Evolutionary conservation across 1,140 invertebrate genomes (phyloP), one percentile per base, ranked within the genome.

Genomic region (Megalonaias nervosa): DNA sequence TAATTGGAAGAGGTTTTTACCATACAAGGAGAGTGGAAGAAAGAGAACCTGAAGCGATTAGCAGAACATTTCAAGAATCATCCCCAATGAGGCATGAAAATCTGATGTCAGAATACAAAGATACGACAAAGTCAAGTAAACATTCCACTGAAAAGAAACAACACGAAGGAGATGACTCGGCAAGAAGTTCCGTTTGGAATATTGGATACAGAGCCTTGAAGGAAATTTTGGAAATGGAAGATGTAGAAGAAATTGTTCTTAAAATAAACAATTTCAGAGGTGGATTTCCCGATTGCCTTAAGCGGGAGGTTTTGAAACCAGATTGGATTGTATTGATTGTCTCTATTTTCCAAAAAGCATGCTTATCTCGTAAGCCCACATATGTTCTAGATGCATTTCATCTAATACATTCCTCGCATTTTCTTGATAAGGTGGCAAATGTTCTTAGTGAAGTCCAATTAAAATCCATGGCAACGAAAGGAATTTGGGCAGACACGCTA

Each of bases 191-290:
- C 38, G 38, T 48, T 48, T 11, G 38, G 4, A 48, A 48, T 9
- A 48, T 48, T 48, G 38, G 38, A 48, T 48, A 48, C 38, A 48
- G 9, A 48, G 38, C 38, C 38, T 48, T 48, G 38, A 48, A 48
- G 38, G 38, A 48, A 6, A 48, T 48, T 48, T 48, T 48, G 9
- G 38, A 48, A 48, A 48, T 48, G 64, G 74, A 73, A 21, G 64
- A 74, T 66, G 17, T 31, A 13, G 71, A 70, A 65, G 65, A 60
- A 48, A n/a, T 80, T 57, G 56, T 80, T 38, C 62, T 81, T 38
- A 48, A 77, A 58, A 17, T 81, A 15, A 60, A 59, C 21, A 70
- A 71, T 57, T 14, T 56, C 16, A 77, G 67, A 66, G 71, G 65
- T 38, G 79, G 75, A 57, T 77, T 81, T 74, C n/a, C 26, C 17